Percentiles rank a stretch among this genome's conserved stretches.
Conservation (phyloP, 2,797 vertebrate species). For the Rhodeus uyekii region DNA sequence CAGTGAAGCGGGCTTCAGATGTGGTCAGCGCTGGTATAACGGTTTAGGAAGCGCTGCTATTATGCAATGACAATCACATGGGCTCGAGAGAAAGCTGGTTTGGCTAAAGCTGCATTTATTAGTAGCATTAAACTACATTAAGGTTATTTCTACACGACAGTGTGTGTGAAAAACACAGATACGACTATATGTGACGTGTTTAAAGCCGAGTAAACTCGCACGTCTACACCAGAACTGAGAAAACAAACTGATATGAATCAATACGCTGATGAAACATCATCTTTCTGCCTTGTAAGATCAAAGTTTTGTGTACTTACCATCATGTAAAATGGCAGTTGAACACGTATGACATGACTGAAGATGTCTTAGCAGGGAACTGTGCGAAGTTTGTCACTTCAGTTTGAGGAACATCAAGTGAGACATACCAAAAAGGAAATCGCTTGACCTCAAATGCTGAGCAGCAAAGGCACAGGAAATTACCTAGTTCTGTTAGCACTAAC, state of each 20-base stretch:
- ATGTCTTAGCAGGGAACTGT: conserved; percentile 47
- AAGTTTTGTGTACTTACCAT: conserved; percentile 52
- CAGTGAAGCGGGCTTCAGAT: not conserved
- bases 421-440: conserved; percentile 63
- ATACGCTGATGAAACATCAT: not conserved
- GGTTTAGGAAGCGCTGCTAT: not conserved
- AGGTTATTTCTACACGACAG: not conserved
- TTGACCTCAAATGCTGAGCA: conserved; percentile 61
- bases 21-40: not conserved
- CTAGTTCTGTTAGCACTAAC: conserved; percentile 51
- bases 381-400: conserved; percentile 53
- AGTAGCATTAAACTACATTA: not conserved
- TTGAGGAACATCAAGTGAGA: conserved; percentile 60
- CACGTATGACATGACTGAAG: conserved; percentile 11
- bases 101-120: not conserved
- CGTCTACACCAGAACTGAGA: not conserved
- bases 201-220: not conserved
- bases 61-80: conserved; percentile 7
- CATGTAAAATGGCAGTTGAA: conserved; percentile 29
- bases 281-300: not conserved
- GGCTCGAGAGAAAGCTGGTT: not conserved
- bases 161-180: not conserved
- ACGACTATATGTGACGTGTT: not conserved
- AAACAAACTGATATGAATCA: not conserved
- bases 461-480: conserved; percentile 62